Base-by-base conservation (phyloP, 2,797 vertebrate genomes). In the Anisognathus igniventris region DNA sequence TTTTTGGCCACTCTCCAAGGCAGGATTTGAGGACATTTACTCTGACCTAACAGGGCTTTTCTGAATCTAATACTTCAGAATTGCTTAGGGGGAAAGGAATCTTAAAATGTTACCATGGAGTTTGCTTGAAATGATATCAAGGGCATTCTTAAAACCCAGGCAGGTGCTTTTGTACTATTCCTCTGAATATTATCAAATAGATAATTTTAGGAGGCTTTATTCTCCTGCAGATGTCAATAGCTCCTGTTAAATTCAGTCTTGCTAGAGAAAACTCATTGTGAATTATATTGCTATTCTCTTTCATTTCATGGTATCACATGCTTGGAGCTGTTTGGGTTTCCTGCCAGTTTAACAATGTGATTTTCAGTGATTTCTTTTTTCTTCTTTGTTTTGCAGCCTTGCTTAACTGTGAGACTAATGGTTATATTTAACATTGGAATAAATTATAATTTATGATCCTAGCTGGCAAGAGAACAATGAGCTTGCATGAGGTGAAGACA, bases 321-420 rank as follows among this genome's bases (percentile, higher is more conserved):
- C 39, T 89, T 91, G 47, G 65, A 93, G 65, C 72, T 92, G 56
- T 95, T 94, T 92, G 72, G 39, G 53, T 94, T 92, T 92, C 78
- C 78, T 87, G 45, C 37, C 60, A 94, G 40, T 56, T 91, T 76
- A 91, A 70, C 58, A 90, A 54, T 37, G 39, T 42, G n/a, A 77
- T 92, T 95, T 93, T 84, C 60, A 57, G 33, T 62, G 25, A 80
- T 77, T 93, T 75, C 42, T 60, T 81, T 83, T 71, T 73, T 28
- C 7, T 82, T 75, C 54, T 92, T 77, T 87, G 64, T 83, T 93
- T 96, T 93, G 42, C 22, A 85, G 0, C 51, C 35, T 79, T 70
- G 24, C 30, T 92, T 87, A 73, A 74, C 81, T 86, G 30, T 79
- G 33, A 89, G 42, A 88, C 64, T 89, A 92, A 91, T 86, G 27